A percentile compares a stretch with the other conserved stretches of the same genome.
These are phyloP conservation scores for Stenopsyche tienmushanensis DNA, from an alignment of 1,140 invertebrate species.

Conservation along the genomic window DNA sequence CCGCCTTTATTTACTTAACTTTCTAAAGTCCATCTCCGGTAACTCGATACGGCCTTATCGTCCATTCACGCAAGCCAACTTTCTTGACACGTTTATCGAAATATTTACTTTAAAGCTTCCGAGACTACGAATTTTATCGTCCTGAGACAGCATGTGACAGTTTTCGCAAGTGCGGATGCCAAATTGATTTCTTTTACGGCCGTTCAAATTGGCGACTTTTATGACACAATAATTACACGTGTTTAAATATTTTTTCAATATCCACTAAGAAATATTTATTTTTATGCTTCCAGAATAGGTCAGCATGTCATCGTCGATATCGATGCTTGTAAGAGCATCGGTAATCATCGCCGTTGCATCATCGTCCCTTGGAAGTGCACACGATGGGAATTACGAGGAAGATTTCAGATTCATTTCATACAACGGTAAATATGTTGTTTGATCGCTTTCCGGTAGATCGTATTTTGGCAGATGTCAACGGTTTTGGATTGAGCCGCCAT, in stretches of 20 bases:
- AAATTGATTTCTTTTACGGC: too few species aligned
- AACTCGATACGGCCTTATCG: too few species aligned
- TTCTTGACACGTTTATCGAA: too few species aligned
- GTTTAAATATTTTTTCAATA: not conserved
- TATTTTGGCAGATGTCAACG: not conserved
- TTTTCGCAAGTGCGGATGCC: too few species aligned
- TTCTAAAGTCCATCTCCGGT: too few species aligned
- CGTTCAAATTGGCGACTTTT: too few species aligned
- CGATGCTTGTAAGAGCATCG: not conserved
- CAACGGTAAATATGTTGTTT: constrained; percentile 10
- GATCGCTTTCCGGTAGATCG: not conserved
- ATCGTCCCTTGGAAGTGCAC: not conserved
- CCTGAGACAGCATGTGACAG: too few species aligned
- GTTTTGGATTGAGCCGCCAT: not conserved
- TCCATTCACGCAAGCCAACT: too few species aligned
- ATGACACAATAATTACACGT: too few species aligned
- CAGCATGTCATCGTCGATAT: not conserved
- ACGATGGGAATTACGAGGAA: not conserved
- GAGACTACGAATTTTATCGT: too few species aligned
- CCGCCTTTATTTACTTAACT: too few species aligned
- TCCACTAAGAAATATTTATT: not conserved
- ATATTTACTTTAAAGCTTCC: too few species aligned
- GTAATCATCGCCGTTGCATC: not conserved
- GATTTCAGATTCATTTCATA: constrained; percentile 21
- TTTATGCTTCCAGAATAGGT: not conserved